Evolutionary conservation across 2,113 vertebrate species (phyloP).

Genomic region (Macaca fascicularis): T2T-MFA8v1.1 NC_088377.1:95729001-95729500

Average conservation of each 20-base stretch:
- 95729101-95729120: too few species aligned
- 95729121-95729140: neutral
- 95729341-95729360: neutral
- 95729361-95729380: neutral
- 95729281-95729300: neutral
- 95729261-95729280: neutral
- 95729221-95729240: neutral
- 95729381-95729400: neutral
- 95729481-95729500: neutral
- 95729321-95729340: neutral
- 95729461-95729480: too few species aligned
- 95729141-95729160: neutral
- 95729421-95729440: too few species aligned
- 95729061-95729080: neutral
- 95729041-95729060: neutral
- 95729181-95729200: neutral
- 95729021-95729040: neutral
- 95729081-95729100: neutral
- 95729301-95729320: neutral
- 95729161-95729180: neutral
- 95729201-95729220: neutral
- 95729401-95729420: neutral
- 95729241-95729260: neutral
- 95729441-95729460: neutral
- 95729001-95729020: neutral